Percentiles rank a stretch among this genome's conserved stretches.
Evolutionary conservation across 2,888 invertebrate species (phyloP).

Genomic region (Dryadula phaetusa): DNA sequence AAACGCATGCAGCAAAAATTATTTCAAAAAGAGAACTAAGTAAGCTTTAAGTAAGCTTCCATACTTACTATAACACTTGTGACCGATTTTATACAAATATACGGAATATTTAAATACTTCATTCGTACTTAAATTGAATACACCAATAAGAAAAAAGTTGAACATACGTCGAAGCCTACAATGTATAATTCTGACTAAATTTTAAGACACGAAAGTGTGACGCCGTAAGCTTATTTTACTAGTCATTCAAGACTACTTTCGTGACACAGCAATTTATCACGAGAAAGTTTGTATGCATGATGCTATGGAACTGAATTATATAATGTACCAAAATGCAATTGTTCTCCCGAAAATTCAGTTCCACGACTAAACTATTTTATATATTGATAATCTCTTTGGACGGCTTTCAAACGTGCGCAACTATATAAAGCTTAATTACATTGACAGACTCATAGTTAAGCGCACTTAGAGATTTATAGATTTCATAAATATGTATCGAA

Average conservation of each 20-base stretch:
- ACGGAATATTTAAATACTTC: no score
- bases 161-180: constrained; percentile 1
- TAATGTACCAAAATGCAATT: constrained; percentile 31
- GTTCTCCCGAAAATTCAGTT: constrained; percentile 16
- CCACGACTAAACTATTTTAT: constrained; percentile 1
- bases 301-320: constrained; percentile 41
- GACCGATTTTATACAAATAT: no score
- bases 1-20: no score
- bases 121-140: no score
- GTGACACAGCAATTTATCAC: constrained; percentile 47
- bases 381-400: constrained; percentile 13
- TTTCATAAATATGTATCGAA: neutral
- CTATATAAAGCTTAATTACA: constrained; percentile 4
- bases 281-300: constrained; percentile 41
- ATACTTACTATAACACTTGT: no score
- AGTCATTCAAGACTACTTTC: constrained; percentile 43
- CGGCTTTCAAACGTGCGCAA: constrained; percentile 2
- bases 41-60: no score
- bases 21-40: no score
- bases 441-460: constrained; percentile 8
- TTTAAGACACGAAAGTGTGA: constrained; percentile 8
- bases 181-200: neutral
- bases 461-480: constrained; percentile 1
- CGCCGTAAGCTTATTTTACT: constrained; percentile 38
- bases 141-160: no score